phyloP scores from a whole-genome alignment of 92 coral and sea anemone species.

The Isaurus tuberculatus region DNA sequence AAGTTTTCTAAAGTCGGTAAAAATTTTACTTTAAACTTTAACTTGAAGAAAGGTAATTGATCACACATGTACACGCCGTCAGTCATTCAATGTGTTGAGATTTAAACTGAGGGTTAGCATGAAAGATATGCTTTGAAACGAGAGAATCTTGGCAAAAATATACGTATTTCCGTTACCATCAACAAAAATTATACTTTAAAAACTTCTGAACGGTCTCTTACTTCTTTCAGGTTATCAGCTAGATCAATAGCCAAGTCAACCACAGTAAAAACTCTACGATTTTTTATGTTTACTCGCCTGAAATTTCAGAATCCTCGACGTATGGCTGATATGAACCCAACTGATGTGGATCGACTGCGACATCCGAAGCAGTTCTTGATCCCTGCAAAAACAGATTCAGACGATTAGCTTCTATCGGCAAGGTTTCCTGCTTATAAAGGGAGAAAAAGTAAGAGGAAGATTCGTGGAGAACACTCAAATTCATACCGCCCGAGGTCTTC shows the following conservation, averaged over 20 bases:
- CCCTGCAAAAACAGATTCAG: slow-evolving; percentile 49
- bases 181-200: background rate
- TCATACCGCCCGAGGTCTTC: slow-evolving; percentile 38
- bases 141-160: background rate
- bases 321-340: slow-evolving; percentile 67
- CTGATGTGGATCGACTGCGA: slow-evolving; percentile 74
- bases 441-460: background rate
- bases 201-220: background rate
- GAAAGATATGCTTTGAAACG: background rate
- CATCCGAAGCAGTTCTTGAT: slow-evolving; percentile 56
- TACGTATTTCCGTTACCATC: background rate
- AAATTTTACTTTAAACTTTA: background rate
- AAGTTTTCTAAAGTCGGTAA: background rate
- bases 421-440: background rate
- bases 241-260: background rate
- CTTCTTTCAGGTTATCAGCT: background rate
- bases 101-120: background rate
- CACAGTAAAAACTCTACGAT: background rate
- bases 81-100: background rate
- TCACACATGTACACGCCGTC: background rate
- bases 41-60: background rate
- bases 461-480: background rate
- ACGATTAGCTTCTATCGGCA: background rate
- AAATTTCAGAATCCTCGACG: slow-evolving; percentile 79
- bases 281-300: slow-evolving; percentile 58